phyloP scores from a whole-genome alignment of 1,140 invertebrate genomes.

The Bombus waltoni region DNA sequence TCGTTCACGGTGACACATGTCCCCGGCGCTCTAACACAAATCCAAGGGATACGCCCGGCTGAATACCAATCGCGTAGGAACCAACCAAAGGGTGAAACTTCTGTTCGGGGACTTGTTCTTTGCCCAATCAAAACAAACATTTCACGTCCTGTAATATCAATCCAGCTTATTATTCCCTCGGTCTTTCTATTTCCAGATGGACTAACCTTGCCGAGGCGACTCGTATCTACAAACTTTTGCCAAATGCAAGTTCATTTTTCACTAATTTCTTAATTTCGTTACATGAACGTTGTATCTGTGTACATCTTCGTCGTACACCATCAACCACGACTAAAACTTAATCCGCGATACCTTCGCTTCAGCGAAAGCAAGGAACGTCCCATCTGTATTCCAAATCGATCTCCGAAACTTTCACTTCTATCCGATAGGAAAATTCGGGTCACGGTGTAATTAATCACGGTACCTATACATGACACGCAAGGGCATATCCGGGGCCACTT shows the following conservation, averaged over 20 bases:
- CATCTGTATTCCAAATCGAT: background rate
- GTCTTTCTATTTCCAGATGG: too few relatives aligned
- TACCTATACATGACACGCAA: background rate
- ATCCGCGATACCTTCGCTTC: too few relatives aligned
- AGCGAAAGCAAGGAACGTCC: too few relatives aligned
- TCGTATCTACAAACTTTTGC: background rate
- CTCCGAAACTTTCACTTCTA: background rate
- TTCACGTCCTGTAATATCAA: background rate
- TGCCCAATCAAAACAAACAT: slow-evolving; percentile 45
- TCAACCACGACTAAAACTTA: too few relatives aligned
- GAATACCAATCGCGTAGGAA: slow-evolving; percentile 77
- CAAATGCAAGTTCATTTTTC: background rate
- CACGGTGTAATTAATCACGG: slow-evolving; percentile 2
- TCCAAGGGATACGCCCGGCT: slow-evolving; percentile 61
- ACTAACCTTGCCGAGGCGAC: background rate
- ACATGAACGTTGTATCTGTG: background rate
- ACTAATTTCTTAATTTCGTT: background rate
- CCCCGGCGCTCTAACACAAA: slow-evolving; percentile 76
- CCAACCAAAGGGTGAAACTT: slow-evolving; percentile 45
- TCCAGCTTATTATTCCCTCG: slow-evolving; percentile 11
- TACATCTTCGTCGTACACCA: background rate
- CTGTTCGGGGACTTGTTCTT: slow-evolving; percentile 9
- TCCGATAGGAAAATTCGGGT: background rate
- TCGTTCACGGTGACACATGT: slow-evolving; percentile 81
- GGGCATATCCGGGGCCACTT: background rate